These are phyloP conservation scores for Sternotherus odoratus DNA, from an alignment of 2,797 vertebrate genomes.

Conservation along the genomic window DNA sequence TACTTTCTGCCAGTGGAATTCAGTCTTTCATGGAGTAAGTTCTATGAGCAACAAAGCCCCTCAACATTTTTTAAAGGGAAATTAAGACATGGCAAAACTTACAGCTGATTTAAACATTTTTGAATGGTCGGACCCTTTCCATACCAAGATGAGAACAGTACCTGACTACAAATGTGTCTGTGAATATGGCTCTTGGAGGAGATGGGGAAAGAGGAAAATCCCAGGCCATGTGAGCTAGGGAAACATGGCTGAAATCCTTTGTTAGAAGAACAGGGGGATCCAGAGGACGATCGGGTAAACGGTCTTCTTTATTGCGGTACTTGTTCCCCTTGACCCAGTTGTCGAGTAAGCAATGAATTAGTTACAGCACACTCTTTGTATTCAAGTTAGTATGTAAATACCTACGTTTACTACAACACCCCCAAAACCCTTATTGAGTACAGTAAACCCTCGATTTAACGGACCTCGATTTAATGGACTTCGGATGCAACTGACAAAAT, in stretches of 20 bases:
- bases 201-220: neutral
- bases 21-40: neutral
- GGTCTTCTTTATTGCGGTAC: too few relatives aligned
- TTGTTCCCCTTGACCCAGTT: too few relatives aligned
- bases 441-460: too few relatives aligned
- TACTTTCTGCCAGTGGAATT: neutral
- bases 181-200: neutral
- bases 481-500: too few relatives aligned
- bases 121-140: neutral
- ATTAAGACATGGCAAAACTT: neutral
- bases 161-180: rapidly evolving
- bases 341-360: too few relatives aligned
- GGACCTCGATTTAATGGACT: too few relatives aligned
- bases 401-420: too few relatives aligned
- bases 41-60: neutral
- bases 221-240: neutral
- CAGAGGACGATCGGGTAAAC: too few relatives aligned
- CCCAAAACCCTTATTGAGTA: too few relatives aligned
- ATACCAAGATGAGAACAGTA: neutral
- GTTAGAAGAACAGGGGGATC: too few relatives aligned
- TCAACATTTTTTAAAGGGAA: neutral
- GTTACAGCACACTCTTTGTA: too few relatives aligned
- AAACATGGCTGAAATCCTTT: neutral
- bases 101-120: neutral
- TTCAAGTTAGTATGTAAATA: too few relatives aligned